Percentiles rank a stretch among this genome's conserved stretches.
phyloP scores from a whole-genome alignment of 2,113 vertebrate species.

The Silurus asotus region DNA sequence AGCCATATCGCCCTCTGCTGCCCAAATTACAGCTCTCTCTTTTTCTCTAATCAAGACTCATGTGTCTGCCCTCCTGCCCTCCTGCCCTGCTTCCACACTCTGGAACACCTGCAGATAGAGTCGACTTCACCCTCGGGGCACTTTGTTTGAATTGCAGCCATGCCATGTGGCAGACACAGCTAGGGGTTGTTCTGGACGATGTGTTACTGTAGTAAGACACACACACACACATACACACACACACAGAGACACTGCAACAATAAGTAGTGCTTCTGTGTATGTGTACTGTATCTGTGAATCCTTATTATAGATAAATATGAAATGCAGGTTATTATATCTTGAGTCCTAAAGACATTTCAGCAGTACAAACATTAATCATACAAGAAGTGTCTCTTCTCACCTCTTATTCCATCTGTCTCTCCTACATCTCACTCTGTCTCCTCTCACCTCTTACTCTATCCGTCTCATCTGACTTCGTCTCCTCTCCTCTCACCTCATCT shows the following conservation, averaged over 20 bases:
- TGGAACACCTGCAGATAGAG: not conserved
- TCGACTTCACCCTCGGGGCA: not conserved
- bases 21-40: slow-evolving; percentile 5
- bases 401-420: not conserved
- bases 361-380: too few species aligned
- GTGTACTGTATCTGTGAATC: not conserved
- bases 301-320: not conserved
- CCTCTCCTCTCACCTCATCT: not conserved
- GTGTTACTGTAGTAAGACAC: not conserved
- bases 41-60: slow-evolving; percentile 24
- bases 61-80: not conserved
- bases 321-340: not conserved
- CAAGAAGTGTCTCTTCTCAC: too few species aligned
- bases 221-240: too few species aligned
- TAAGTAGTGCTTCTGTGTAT: not conserved
- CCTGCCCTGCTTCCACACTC: not conserved
- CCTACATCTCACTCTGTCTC: not conserved
- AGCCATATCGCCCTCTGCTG: slow-evolving; percentile 6
- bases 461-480: not conserved
- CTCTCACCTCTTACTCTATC: not conserved
- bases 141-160: not conserved
- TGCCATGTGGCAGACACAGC: not conserved
- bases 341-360: too few species aligned
- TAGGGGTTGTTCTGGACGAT: not conserved
- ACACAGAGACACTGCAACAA: too few species aligned